A percentile compares a stretch with the other conserved stretches of the same genome.
phyloP scores from a whole-genome alignment of 2,888 invertebrate species.

The Hemicrepidius hirtus region DNA sequence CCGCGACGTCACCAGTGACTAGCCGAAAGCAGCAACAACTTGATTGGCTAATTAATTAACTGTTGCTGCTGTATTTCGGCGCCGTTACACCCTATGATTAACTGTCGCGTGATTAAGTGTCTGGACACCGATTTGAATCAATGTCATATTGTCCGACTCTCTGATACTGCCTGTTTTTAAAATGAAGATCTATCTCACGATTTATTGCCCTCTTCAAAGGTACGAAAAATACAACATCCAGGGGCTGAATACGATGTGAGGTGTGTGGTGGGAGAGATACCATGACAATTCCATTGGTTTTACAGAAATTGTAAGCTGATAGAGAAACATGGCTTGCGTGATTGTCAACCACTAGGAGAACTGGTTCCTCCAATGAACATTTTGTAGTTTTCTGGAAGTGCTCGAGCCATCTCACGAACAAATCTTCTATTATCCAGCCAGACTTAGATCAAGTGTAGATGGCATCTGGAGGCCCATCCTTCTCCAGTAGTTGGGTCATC shows the following conservation, averaged over 20 bases:
- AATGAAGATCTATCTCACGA: not conserved
- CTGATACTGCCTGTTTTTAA: not conserved
- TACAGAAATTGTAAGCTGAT: not conserved
- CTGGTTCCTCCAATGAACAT: not conserved
- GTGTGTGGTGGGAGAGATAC: not conserved
- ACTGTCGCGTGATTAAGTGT: too few relatives aligned
- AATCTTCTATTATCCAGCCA: constrained; percentile 55
- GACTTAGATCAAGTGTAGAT: constrained; percentile 56
- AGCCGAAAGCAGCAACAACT: too few relatives aligned
- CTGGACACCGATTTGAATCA: too few relatives aligned
- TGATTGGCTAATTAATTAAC: too few relatives aligned
- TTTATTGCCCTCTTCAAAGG: not conserved
- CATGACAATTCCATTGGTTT: too few relatives aligned
- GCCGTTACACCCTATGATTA: too few relatives aligned
- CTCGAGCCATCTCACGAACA: constrained; percentile 54
- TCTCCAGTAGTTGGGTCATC: constrained; percentile 65
- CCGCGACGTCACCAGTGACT: too few relatives aligned
- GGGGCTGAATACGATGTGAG: too few relatives aligned
- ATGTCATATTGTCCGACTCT: not conserved
- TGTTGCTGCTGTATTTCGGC: too few relatives aligned
- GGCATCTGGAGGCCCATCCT: constrained; percentile 66
- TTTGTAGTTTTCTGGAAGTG: not conserved
- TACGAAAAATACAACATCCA: not conserved
- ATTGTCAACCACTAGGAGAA: not conserved
- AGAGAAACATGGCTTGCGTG: constrained; percentile 30